Conservation (phyloP, 2,888 invertebrate species). For the Microchrysa polita region DNA sequence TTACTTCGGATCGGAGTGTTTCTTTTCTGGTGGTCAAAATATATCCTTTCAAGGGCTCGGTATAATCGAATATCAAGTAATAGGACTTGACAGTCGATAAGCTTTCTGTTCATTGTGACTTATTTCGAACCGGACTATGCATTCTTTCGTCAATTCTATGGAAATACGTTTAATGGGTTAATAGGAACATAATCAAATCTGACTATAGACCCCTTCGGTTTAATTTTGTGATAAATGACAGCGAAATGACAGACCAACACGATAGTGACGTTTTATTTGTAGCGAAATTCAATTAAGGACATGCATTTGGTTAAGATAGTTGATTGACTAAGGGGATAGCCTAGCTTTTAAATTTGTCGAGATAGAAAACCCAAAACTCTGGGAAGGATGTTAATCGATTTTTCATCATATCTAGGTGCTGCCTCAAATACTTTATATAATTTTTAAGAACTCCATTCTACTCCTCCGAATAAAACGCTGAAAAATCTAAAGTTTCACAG, state of each 20-base stretch:
- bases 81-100: not conserved
- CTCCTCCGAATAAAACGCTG: too few species aligned
- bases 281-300: not conserved
- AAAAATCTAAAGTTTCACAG: too few species aligned
- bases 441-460: too few species aligned
- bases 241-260: slow-evolving; percentile 37
- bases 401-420: too few species aligned
- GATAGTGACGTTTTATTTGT: slow-evolving; percentile 37
- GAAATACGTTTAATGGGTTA: slow-evolving; percentile 34
- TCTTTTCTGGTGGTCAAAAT: not conserved
- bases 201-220: slow-evolving; percentile 19
- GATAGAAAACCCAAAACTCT: too few species aligned
- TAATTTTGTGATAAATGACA: slow-evolving; percentile 38
- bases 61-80: not conserved
- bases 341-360: too few species aligned
- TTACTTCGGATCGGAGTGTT: not conserved
- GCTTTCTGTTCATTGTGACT: not conserved
- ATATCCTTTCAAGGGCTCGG: not conserved
- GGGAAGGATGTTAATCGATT: too few species aligned
- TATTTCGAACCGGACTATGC: not conserved
- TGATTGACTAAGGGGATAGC: not conserved
- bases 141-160: not conserved
- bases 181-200: slow-evolving; percentile 42
- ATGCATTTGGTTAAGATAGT: not conserved
- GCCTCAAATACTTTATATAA: too few species aligned